These are phyloP conservation scores for Peromyscus attwateri DNA, from an alignment of 2,797 vertebrate genomes.

Conservation along the genomic window DNA sequence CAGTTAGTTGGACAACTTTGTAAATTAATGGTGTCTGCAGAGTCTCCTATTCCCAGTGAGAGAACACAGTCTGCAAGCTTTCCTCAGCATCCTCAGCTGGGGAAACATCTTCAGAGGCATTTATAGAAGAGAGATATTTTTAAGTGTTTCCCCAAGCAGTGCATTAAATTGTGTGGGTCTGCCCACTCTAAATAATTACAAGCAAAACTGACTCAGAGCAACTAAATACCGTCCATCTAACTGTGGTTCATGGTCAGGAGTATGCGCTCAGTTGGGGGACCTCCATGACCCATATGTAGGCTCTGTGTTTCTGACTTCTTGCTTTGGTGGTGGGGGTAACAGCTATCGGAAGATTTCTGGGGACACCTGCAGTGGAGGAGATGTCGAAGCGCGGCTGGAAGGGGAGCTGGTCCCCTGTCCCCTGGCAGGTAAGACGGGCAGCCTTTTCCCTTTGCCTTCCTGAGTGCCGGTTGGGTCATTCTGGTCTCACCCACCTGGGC, in stretches of 20 bases:
- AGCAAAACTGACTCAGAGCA: not conserved
- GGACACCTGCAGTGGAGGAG: slow-evolving; percentile 96
- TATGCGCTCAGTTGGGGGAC: not conserved
- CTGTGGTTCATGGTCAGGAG: not conserved
- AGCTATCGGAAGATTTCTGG: slow-evolving; percentile 98
- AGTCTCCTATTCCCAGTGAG: not conserved
- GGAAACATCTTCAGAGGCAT: not conserved
- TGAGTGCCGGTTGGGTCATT: rapidly evolving
- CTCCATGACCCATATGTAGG: not conserved
- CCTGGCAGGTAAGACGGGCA: slow-evolving; percentile 91
- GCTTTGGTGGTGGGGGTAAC: slow-evolving; percentile 62
- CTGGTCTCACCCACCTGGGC: not conserved
- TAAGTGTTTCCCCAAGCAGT: not conserved
- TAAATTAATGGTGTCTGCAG: not conserved
- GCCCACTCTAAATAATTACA: not conserved
- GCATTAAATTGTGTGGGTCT: not conserved
- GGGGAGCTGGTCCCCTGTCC: slow-evolving; percentile 97
- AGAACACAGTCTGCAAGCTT: not conserved
- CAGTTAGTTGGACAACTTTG: not conserved
- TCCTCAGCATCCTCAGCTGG: not conserved
- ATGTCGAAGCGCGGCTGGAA: slow-evolving; percentile 94
- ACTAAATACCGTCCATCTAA: rapidly evolving
- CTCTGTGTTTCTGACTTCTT: slow-evolving; percentile 59
- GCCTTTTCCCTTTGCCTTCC: not conserved
- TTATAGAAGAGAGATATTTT: not conserved